These are phyloP conservation scores for Stramonita haemastoma DNA, from an alignment of 2,888 invertebrate genomes.

Conservation along the genomic window DNA sequence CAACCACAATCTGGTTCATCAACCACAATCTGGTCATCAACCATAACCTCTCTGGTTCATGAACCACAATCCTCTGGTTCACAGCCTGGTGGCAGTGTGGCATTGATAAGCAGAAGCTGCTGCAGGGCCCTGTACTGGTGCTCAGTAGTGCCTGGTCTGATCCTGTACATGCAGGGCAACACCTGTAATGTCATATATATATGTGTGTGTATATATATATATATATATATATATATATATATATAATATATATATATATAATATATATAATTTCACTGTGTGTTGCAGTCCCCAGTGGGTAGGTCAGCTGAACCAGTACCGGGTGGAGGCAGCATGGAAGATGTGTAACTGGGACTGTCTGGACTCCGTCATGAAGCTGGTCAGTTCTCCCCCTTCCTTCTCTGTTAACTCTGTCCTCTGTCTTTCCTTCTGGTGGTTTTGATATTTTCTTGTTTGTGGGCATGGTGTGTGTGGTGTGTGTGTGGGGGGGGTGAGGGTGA, in stretches of 20 bases:
- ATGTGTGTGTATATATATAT: background rate
- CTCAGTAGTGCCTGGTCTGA: no score
- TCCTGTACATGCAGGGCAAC: no score
- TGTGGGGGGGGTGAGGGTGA: background rate
- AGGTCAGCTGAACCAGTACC: constrained; percentile 81
- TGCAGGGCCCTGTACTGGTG: no score
- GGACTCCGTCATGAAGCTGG: constrained; percentile 76
- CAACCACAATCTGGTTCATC: no score
- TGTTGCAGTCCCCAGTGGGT: constrained; percentile 66
- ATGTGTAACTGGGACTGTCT: constrained; percentile 90
- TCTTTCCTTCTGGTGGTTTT: background rate
- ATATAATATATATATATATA: background rate
- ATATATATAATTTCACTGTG: background rate
- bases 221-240: background rate
- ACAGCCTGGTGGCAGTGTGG: no score
- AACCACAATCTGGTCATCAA: no score
- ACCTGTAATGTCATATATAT: no score
- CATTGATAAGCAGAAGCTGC: no score
- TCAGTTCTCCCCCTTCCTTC: constrained; percentile 2
- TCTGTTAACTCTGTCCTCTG: background rate
- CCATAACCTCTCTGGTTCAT: no score
- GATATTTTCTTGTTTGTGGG: background rate
- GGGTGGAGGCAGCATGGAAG: constrained; percentile 92
- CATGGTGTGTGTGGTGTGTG: background rate
- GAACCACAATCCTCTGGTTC: no score